Base-by-base conservation (phyloP, 2,113 vertebrate genomes). In the Nothobranchius kuhntae region DNA sequence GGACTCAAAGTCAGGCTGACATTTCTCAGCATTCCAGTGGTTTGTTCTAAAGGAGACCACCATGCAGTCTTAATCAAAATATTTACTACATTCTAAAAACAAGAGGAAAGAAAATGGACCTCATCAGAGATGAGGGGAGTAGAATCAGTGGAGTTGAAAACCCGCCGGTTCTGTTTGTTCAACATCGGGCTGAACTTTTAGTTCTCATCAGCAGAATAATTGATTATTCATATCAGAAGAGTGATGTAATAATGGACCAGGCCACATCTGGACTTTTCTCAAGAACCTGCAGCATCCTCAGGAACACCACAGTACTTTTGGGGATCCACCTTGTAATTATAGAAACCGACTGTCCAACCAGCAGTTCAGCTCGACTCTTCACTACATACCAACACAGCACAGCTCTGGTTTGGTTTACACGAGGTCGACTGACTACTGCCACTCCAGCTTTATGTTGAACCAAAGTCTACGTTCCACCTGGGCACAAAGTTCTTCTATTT, bases 371-470 rank as follows among this genome's bases (percentile, higher is more conserved):
- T 55, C 17, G 40, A 64, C 45, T 68, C 64, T 53, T 76, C 71
- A 69, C 54, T 68, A 71, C 67, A 53, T 64, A 26, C 45, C 35
- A n/a, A 65, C 58, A 61, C 70, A 75, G 81, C 83, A 87, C 85
- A 84, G 79, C 63, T 80, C 65, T 64, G 60, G 81, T 77, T 65
- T 48, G 45, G 40, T 80, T 76, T 75, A 74, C 71, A 67, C 64
- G 44, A 54, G 36, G 50, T 60, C 69, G 71, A 72, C 67, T 47
- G 45, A 63, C 58, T 63, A 76, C 82, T 81, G 80, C 77, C 73
- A 68, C 68, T 73, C 65, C 58, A 59, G 82, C 65, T 66, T 80
- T 52, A 50, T 10, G 44, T 46, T 78, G 21, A 78, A 81, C 80
- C 81, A 87, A 83, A 81, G 81, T 74, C 74, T 45, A 38, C 64